These are phyloP conservation scores for Blastobasis lacticolella DNA, from an alignment of 2,888 invertebrate species.

Conservation along the genomic window DNA sequence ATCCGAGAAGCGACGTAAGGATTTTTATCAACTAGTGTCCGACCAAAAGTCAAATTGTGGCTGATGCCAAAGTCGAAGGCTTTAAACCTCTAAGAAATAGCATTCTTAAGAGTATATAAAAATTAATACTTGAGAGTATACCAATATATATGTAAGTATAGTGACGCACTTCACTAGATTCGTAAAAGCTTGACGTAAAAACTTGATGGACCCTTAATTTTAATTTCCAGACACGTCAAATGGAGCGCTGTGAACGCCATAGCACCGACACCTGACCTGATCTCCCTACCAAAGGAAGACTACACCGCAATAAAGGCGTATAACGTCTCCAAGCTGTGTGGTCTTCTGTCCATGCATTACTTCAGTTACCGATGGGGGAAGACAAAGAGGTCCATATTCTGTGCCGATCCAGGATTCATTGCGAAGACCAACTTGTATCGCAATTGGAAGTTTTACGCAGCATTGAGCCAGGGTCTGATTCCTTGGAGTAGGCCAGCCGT, in stretches of 20 bases:
- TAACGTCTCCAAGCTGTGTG: conserved; percentile 91
- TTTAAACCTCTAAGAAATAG: no score
- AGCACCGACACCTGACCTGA: conserved; percentile 64
- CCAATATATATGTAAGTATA: no score
- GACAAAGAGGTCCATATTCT: conserved; percentile 82
- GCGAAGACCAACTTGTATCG: conserved; percentile 83
- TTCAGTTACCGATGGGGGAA: conserved; percentile 81
- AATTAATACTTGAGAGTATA: no score
- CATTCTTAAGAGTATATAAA: no score
- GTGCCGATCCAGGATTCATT: conserved; percentile 93
- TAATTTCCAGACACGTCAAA: conserved; percentile 39
- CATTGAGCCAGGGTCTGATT: conserved; percentile 82
- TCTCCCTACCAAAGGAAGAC: conserved; percentile 81
- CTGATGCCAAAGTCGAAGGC: no score
- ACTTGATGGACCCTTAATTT: neutral
- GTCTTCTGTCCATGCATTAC: conserved; percentile 76
- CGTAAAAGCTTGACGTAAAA: no score
- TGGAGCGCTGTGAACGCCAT: conserved; percentile 37
- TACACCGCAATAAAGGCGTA: conserved; percentile 91
- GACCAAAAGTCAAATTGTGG: no score
- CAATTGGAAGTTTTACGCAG: conserved; percentile 89
- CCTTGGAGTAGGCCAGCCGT: conserved; percentile 96
- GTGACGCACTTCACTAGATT: no score
- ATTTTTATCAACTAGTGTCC: no score
- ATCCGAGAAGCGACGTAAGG: no score